A percentile compares a stretch with the other conserved stretches of the same genome.
phyloP scores from a whole-genome alignment of 2,888 invertebrate species.

The Drosophila nigricruria region DNA sequence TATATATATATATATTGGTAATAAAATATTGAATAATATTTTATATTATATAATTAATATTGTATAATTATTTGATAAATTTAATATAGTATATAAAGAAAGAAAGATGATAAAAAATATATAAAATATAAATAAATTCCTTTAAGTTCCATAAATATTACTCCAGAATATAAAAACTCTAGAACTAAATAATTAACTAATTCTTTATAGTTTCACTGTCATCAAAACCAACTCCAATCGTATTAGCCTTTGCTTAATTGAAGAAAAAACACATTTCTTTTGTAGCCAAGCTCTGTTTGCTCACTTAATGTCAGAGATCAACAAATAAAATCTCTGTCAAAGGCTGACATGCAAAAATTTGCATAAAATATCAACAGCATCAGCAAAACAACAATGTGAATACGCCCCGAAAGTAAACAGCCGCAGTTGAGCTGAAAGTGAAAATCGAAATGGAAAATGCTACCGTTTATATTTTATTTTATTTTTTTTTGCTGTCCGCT shows the following conservation, averaged over 20 bases:
- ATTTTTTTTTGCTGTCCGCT: constrained; percentile 17
- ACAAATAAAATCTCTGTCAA: constrained; percentile 35
- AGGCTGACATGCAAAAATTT: constrained; percentile 45
- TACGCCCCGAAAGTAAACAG: constrained; percentile 40
- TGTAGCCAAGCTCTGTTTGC: constrained; percentile 7
- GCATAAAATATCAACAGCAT: constrained; percentile 63
- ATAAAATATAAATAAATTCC: too few relatives aligned
- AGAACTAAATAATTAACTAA: too few relatives aligned
- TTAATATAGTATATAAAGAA: too few relatives aligned
- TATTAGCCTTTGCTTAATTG: not conserved
- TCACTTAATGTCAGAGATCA: constrained; percentile 21
- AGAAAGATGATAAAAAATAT: too few relatives aligned
- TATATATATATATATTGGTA: not conserved
- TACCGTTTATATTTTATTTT: constrained; percentile 56
- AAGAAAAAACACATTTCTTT: not conserved
- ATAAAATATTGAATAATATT: too few relatives aligned
- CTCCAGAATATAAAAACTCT: too few relatives aligned
- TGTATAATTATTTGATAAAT: too few relatives aligned
- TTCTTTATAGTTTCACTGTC: not conserved
- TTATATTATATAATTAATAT: too few relatives aligned
- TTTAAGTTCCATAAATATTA: too few relatives aligned
- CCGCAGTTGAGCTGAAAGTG: constrained; percentile 53
- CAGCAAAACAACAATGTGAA: constrained; percentile 17
- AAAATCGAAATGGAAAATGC: constrained; percentile 67
- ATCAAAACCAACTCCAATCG: not conserved